These are phyloP conservation scores for Apostichopus japonicus DNA, from an alignment of 35 echinoderm and acorn worm genomes.

Conservation along the genomic window DNA sequence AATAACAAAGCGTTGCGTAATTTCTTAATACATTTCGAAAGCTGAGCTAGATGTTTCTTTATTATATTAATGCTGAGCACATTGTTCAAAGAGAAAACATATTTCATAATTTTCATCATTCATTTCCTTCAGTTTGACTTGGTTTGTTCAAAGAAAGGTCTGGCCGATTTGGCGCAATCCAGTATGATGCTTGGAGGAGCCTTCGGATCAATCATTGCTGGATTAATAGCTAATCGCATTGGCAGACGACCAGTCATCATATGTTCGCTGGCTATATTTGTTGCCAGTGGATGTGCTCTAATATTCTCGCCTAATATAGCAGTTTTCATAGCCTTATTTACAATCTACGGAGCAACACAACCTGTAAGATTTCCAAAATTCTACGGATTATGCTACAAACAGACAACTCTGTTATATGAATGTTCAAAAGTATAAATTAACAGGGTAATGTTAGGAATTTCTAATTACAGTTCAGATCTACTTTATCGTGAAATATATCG, in stretches of 20 bases:
- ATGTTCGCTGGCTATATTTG: not conserved
- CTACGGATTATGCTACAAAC: not conserved
- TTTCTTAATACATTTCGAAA: too few species aligned
- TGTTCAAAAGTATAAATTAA: too few species aligned
- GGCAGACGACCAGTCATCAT: constrained; percentile 50
- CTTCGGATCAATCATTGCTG: constrained; percentile 19
- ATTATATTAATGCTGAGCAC: too few species aligned
- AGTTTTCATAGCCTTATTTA: constrained; percentile 11
- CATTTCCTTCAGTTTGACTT: constrained; percentile 4
- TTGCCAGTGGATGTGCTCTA: not conserved
- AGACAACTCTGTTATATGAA: not conserved
- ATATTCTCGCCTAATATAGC: not conserved
- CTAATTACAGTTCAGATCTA: too few species aligned
- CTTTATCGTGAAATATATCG: too few species aligned
- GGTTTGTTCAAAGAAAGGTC: constrained; percentile 19
- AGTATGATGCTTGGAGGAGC: constrained; percentile 55
- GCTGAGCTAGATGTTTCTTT: too few species aligned
- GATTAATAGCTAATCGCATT: not conserved
- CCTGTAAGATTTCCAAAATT: not conserved
- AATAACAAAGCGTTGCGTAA: too few species aligned
- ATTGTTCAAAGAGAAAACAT: too few species aligned
- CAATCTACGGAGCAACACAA: constrained; percentile 48
- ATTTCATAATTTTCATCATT: too few species aligned
- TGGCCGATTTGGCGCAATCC: not conserved
- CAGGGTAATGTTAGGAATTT: too few species aligned